These are phyloP conservation scores for Arremon aurantiirostris DNA, from an alignment of 2,797 vertebrate species.

Conservation along the genomic window DNA sequence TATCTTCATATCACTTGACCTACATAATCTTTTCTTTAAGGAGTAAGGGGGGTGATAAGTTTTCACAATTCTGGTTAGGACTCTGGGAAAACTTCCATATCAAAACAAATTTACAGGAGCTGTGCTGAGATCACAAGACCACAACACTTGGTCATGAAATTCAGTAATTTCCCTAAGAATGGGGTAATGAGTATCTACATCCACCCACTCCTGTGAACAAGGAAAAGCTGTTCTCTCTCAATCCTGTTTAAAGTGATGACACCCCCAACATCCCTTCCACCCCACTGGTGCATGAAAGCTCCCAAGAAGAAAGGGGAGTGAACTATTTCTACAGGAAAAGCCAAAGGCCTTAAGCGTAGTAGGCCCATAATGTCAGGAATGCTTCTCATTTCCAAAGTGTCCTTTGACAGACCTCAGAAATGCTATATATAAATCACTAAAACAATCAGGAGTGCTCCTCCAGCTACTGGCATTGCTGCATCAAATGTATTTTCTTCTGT, in stretches of 20 bases:
- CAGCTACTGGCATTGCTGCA: background rate
- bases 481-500: background rate
- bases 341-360: background rate
- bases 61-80: background rate
- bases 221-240: slow-evolving; percentile 17
- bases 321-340: background rate
- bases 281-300: background rate
- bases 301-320: background rate
- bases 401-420: background rate
- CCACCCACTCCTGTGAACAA: slow-evolving; percentile 26
- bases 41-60: background rate
- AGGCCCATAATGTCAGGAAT: background rate
- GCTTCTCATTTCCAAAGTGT: background rate
- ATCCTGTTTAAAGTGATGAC: slow-evolving; percentile 1
- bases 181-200: background rate
- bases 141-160: background rate
- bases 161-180: slow-evolving; percentile 31
- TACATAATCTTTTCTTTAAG: background rate
- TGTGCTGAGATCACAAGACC: slow-evolving; percentile 41
- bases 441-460: background rate
- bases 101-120: background rate
- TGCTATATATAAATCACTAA: background rate
- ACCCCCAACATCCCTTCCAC: background rate
- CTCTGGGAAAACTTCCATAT: background rate
- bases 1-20: background rate